Base-by-base conservation (phyloP, 1,140 invertebrate genomes). In the Brevipalpus yothersi region DNA sequence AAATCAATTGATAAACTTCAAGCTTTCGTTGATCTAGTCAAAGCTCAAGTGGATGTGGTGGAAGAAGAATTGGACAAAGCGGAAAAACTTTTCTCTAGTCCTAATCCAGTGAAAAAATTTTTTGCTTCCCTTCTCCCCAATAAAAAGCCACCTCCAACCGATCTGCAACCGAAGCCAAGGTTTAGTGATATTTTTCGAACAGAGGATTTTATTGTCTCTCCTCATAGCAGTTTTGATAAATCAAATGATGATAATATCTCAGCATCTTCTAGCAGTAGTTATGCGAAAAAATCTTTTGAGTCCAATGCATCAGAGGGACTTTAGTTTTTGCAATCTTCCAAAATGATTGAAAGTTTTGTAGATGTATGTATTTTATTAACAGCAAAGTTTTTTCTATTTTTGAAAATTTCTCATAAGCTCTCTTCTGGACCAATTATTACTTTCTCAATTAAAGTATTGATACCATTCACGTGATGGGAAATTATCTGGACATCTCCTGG, bases 61-160 rank as follows among this genome's bases (percentile, higher is more conserved):
- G 61, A 62, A 53, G 19, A 41, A 15, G 61, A 62, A 53, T 15
- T 62, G 8, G 49, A 31, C 17, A 62, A 58, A 54, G 61, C 61
- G 0, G 61, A 62, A 40, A 15, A 56, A 53, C 17, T 53, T 17
- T 60, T 59, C 15, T 58, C 21, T 19, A 13, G 15, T 31, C 23
- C n/a, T 10, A 60, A 43, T 54, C 23, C n/a, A 51, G 53, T 62
- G 5, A 59, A 43, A 40, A 56, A 60, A 57, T 58, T 62, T 40
- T 40, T 62, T 1, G 13, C 40, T 15, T 57, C 56, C 42, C 19
- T 57, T 8, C 21, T 19, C 4, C n/a, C n/a, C 15, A 23, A 23
- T 4, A 55, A 39, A 2, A 31, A 11, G 7, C 12, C 15, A 55
- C 12, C 53, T n/a, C n/a, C 49, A 19, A 7, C 49, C 3, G n/a